These are phyloP conservation scores for Brachylomia viminalis DNA, from an alignment of 2,888 invertebrate genomes.

Conservation along the genomic window DNA sequence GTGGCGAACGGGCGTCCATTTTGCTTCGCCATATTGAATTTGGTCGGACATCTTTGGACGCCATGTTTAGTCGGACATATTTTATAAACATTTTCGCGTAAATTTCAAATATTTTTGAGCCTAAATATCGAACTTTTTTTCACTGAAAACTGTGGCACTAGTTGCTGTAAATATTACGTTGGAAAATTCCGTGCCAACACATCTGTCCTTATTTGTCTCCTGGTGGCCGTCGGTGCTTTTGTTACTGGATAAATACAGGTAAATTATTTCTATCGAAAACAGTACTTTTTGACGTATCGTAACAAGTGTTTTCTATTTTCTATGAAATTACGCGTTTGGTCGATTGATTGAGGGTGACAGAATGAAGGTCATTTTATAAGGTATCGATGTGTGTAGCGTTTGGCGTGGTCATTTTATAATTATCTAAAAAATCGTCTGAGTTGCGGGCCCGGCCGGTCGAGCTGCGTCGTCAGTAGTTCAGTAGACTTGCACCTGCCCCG, in stretches of 20 bases:
- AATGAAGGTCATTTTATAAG: conserved; percentile 83
- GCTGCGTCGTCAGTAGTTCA: conserved; percentile 66
- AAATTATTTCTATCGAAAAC: conserved; percentile 87
- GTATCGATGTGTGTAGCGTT: conserved; percentile 75
- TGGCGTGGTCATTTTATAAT: conserved; percentile 86
- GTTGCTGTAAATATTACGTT: conserved; percentile 81
- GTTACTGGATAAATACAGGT: conserved; percentile 90
- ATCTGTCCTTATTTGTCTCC: conserved; percentile 87
- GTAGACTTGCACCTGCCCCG: conserved; percentile 74
- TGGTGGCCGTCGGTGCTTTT: conserved; percentile 88
- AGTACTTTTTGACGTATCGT: conserved; percentile 88
- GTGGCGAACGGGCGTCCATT: conserved; percentile 88
- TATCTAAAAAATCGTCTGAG: conserved; percentile 80
- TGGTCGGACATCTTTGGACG: conserved; percentile 92
- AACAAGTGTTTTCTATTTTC: conserved; percentile 88
- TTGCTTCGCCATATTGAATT: conserved; percentile 91
- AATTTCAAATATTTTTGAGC: conserved; percentile 90
- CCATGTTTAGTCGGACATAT: conserved; percentile 94
- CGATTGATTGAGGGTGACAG: conserved; percentile 69
- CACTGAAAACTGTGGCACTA: conserved; percentile 84
- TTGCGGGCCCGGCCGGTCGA: conserved; percentile 80
- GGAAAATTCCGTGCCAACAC: conserved; percentile 86
- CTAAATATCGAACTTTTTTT: conserved; percentile 89
- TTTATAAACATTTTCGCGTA: conserved; percentile 93
- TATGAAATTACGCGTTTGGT: conserved; percentile 82